These are phyloP conservation scores for Clytia hemisphaerica DNA, from an alignment of 30 jellyfish, hydroid and myxozoan species.

Conservation along the genomic window DNA sequence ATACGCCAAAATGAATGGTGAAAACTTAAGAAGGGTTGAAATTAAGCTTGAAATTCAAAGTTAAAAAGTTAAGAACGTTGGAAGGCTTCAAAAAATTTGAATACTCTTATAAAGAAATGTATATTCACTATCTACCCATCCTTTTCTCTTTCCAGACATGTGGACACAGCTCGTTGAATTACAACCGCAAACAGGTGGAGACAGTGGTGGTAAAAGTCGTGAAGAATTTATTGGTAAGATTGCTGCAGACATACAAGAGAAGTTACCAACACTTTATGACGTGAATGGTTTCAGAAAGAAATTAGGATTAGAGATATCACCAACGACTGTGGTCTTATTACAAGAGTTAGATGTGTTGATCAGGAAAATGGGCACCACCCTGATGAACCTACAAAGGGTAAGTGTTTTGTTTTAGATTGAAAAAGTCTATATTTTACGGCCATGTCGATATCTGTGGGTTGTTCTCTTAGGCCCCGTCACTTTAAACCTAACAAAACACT, in stretches of 20 bases:
- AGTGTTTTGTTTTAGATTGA: no score
- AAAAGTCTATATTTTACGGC: no score
- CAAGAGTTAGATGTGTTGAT: conserved; percentile 87
- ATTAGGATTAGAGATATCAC: conserved; percentile 61
- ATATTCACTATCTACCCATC: not conserved
- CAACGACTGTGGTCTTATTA: conserved; percentile 81
- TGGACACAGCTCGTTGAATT: conserved; percentile 89
- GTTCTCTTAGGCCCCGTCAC: no score
- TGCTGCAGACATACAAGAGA: conserved; percentile 77
- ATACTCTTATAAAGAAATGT: no score
- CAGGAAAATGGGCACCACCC: conserved; percentile 64
- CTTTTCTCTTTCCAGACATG: conserved; percentile 29
- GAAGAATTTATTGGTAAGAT: conserved; percentile 90
- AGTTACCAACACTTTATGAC: conserved; percentile 71
- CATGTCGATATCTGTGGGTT: no score
- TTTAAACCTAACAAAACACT: no score
- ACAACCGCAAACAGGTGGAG: conserved; percentile 97
- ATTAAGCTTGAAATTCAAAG: no score
- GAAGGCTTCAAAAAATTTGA: no score
- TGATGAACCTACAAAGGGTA: conserved; percentile 74
- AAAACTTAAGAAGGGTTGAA: no score
- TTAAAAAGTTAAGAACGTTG: no score
- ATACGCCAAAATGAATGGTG: no score
- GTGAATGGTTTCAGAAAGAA: conserved; percentile 58
- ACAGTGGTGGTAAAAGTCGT: conserved; percentile 85